phyloP scores from a whole-genome alignment of 2,888 invertebrate genomes.

The Tillus elongatus region DNA sequence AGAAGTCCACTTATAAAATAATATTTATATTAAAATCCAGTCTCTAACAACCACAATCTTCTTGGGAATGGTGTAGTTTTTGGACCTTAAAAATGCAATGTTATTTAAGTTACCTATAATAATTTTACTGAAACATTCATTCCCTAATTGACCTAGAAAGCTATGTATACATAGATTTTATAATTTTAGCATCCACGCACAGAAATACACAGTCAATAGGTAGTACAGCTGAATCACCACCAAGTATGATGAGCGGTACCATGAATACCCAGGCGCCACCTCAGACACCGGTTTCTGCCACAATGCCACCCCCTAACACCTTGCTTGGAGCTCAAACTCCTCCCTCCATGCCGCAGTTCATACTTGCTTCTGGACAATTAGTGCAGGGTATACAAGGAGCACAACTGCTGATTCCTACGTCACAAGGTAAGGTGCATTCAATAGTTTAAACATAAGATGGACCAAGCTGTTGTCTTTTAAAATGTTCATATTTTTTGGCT shows the following conservation, averaged over 20 bases:
- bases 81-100: too few relatives aligned
- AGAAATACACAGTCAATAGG: slow-evolving; percentile 23
- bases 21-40: too few relatives aligned
- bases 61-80: too few relatives aligned
- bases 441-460: too few relatives aligned
- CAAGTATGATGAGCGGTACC: slow-evolving; percentile 23
- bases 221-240: slow-evolving; percentile 23
- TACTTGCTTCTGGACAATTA: slow-evolving; percentile 83
- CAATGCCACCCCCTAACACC: slow-evolving; percentile 42
- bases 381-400: slow-evolving; percentile 90
- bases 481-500: too few relatives aligned
- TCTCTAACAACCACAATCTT: too few relatives aligned
- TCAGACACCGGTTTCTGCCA: slow-evolving; percentile 12
- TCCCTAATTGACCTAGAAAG: neutral
- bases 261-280: slow-evolving; percentile 24
- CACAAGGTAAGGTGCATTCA: slow-evolving; percentile 64
- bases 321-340: slow-evolving; percentile 51
- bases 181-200: slow-evolving; percentile 24
- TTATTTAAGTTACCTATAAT: too few relatives aligned
- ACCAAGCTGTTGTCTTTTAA: too few relatives aligned
- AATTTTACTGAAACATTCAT: too few relatives aligned
- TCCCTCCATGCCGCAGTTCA: slow-evolving; percentile 81
- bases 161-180: neutral
- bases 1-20: too few relatives aligned
- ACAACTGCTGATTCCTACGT: slow-evolving; percentile 89